Percentiles rank a stretch among this genome's conserved stretches.
These are phyloP conservation scores for Napeogenes inachia DNA, from an alignment of 2,888 invertebrate genomes.

Conservation along the genomic window DNA sequence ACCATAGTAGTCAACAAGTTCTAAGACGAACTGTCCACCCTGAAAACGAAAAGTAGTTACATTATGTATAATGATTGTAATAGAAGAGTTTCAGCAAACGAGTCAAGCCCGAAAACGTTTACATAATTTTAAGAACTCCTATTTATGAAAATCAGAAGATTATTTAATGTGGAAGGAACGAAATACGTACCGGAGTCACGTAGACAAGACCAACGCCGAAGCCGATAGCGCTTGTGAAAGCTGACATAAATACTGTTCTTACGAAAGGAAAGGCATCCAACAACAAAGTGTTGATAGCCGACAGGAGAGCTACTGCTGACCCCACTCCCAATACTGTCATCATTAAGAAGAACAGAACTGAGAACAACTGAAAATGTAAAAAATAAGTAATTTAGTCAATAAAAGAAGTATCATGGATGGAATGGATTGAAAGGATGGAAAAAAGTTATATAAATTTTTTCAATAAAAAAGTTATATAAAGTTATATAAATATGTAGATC, in stretches of 20 bases:
- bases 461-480: too few species aligned
- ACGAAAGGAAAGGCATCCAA: conserved; percentile 81
- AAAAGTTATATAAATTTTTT: too few species aligned
- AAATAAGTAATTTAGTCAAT: neutral
- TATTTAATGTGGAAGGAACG: conserved; percentile 4
- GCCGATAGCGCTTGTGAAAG: conserved; percentile 68
- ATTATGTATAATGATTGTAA: neutral
- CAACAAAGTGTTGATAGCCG: conserved; percentile 81
- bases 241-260: conserved; percentile 78
- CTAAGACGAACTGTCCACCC: conserved; percentile 86
- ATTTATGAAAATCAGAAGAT: neutral
- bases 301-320: conserved; percentile 84
- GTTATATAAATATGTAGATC: too few species aligned
- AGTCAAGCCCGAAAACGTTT: too few species aligned
- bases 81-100: too few species aligned
- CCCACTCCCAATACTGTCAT: conserved; percentile 87
- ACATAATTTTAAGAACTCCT: neutral
- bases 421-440: too few species aligned
- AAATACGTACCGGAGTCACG: conserved; percentile 81
- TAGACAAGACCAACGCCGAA: conserved; percentile 84
- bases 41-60: conserved; percentile 46
- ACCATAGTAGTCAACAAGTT: conserved; percentile 85
- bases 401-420: neutral
- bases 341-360: conserved; percentile 89
- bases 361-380: conserved; percentile 78